These are phyloP conservation scores for Lepidotrigona ventralis DNA, from an alignment of 1,140 invertebrate genomes.

Conservation along the genomic window DNA sequence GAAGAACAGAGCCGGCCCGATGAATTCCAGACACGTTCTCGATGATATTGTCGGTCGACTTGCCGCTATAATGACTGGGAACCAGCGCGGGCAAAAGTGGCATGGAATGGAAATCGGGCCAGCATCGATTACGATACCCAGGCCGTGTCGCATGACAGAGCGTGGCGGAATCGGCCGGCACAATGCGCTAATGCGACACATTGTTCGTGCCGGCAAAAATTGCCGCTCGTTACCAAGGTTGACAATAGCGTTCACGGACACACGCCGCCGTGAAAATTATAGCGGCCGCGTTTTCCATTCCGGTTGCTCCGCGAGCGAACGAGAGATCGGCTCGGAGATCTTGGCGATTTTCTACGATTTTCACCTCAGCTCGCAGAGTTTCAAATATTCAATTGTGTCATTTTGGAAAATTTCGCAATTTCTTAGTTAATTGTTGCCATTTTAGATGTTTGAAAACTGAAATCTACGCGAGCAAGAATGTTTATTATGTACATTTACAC, in stretches of 20 bases:
- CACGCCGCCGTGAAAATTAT: slow-evolving; percentile 29
- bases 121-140: slow-evolving; percentile 59
- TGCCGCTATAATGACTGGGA: slow-evolving; percentile 27
- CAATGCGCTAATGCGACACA: slow-evolving; percentile 79
- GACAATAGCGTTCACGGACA: slow-evolving; percentile 64
- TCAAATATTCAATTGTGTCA: too few relatives aligned
- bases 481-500: too few relatives aligned
- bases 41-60: slow-evolving; percentile 37
- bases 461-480: too few relatives aligned
- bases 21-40: slow-evolving; percentile 35
- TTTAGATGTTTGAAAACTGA: too few relatives aligned
- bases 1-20: not conserved
- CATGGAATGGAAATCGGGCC: slow-evolving; percentile 61
- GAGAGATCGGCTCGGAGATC: too few relatives aligned
- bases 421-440: too few relatives aligned
- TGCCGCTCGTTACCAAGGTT: slow-evolving; percentile 74
- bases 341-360: too few relatives aligned
- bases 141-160: slow-evolving; percentile 54
- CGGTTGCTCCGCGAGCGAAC: not conserved
- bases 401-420: too few relatives aligned
- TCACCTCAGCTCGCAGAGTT: too few relatives aligned
- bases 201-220: slow-evolving; percentile 78
- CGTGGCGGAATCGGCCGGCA: slow-evolving; percentile 43
- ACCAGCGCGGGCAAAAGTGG: slow-evolving; percentile 27
- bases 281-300: not conserved